Percentiles rank a stretch among this genome's conserved stretches.
phyloP scores from a whole-genome alignment of 1,140 invertebrate species.

The Diplogasteroides magnus region DNA sequence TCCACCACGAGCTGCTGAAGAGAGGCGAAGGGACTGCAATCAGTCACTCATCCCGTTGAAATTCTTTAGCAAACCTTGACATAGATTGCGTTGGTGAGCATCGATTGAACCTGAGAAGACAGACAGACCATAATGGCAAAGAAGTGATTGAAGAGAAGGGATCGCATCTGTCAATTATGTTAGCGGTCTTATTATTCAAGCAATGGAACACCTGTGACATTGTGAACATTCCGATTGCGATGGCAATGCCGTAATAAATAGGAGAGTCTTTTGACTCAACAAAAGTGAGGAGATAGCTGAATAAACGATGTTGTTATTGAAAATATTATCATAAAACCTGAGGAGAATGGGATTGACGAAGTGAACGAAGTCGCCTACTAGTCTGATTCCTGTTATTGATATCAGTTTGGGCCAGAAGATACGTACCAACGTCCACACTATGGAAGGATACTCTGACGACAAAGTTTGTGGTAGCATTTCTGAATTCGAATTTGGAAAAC shows the following conservation, averaged over 20 bases:
- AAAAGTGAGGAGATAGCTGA: background rate
- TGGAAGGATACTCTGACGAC: too few species aligned
- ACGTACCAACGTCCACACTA: too few species aligned
- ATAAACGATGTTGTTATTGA: too few species aligned
- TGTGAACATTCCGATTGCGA: slow-evolving; percentile 43
- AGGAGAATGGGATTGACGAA: background rate
- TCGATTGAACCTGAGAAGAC: slow-evolving; percentile 51
- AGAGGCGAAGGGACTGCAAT: slow-evolving; percentile 55
- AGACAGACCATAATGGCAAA: slow-evolving; percentile 48
- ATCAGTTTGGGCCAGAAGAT: too few species aligned
- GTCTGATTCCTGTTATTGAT: background rate
- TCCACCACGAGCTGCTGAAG: slow-evolving; percentile 54
- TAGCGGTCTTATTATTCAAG: too few species aligned
- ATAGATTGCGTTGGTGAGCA: slow-evolving; percentile 57
- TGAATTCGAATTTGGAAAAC: too few species aligned
- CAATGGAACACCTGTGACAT: too few species aligned
- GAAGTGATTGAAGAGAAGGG: slow-evolving; percentile 52
- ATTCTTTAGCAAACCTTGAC: slow-evolving; percentile 52
- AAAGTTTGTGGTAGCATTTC: too few species aligned
- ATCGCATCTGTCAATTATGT: slow-evolving; percentile 41
- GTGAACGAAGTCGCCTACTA: background rate
- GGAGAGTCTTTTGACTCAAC: too few species aligned
- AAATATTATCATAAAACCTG: too few species aligned
- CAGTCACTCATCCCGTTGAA: slow-evolving; percentile 5
- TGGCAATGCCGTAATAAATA: slow-evolving; percentile 39